Evolutionary conservation across 2,113 vertebrate genomes (phyloP).

Genomic region (Ictalurus punctatus): DNA sequence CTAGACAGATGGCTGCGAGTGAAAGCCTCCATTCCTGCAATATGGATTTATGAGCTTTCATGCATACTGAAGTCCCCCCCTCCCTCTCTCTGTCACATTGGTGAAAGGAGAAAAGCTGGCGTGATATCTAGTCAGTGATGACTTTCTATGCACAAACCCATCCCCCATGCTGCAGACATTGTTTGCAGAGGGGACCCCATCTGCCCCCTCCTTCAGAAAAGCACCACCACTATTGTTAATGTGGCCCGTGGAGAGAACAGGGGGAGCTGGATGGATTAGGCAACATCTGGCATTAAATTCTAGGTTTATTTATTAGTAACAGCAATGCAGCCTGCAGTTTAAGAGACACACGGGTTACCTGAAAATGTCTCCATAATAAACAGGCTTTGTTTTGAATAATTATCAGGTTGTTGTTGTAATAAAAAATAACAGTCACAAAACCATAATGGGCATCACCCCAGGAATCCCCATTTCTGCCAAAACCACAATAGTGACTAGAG

Average conservation of each 20-base stretch:
- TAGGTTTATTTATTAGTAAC: constrained; percentile 45
- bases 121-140: constrained; percentile 51
- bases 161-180: constrained; percentile 55
- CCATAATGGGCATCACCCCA: constrained; percentile 1
- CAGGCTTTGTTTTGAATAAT: constrained; percentile 41
- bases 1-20: constrained; percentile 60
- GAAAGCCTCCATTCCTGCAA: constrained; percentile 58
- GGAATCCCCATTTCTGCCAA: neutral
- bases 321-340: constrained; percentile 38
- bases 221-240: constrained; percentile 53
- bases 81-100: constrained; percentile 33
- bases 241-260: constrained; percentile 31
- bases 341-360: constrained; percentile 30
- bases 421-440: constrained; percentile 41
- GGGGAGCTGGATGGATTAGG: constrained; percentile 39
- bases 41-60: constrained; percentile 65
- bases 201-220: constrained; percentile 54
- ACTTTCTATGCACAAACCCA: constrained; percentile 56
- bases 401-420: constrained; percentile 39
- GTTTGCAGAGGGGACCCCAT: constrained; percentile 58
- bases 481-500: constrained; percentile 7
- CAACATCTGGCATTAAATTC: constrained; percentile 55
- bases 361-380: constrained; percentile 41
- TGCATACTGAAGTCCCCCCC: constrained; percentile 56
- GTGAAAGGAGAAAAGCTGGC: constrained; percentile 54